Evolutionary conservation across 1,140 invertebrate species (phyloP).

Genomic region (Drosophila elegans): DNA sequence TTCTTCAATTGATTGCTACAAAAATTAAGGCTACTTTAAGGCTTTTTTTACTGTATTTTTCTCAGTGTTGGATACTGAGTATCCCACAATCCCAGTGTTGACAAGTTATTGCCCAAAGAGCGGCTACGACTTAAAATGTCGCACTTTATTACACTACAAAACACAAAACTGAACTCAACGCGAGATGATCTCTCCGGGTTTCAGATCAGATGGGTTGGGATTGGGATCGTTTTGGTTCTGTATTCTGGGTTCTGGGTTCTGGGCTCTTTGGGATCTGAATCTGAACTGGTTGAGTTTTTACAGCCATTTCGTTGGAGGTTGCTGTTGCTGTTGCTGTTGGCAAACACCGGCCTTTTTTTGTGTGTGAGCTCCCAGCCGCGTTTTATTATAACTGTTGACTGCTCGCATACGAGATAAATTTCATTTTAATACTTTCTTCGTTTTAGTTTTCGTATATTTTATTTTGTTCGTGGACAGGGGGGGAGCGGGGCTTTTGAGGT

Average conservation of each 20-base stretch:
- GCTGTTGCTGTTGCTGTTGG: slow-evolving; percentile 55
- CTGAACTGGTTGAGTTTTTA: slow-evolving; percentile 66
- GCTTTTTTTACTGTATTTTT: neutral
- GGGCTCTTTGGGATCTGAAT: slow-evolving; percentile 7
- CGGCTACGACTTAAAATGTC: slow-evolving; percentile 79
- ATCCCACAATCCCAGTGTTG: slow-evolving; percentile 65
- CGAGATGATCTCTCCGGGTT: slow-evolving; percentile 39
- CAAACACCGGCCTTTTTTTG: slow-evolving; percentile 81
- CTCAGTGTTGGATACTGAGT: slow-evolving; percentile 20
- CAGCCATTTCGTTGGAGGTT: slow-evolving; percentile 57
- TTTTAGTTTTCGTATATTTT: slow-evolving; percentile 82
- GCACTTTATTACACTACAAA: slow-evolving; percentile 82
- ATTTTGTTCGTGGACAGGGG: slow-evolving; percentile 35
- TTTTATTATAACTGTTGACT: slow-evolving; percentile 82
- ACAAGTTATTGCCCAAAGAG: slow-evolving; percentile 80
- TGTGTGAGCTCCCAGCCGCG: slow-evolving; percentile 76
- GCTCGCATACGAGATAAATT: slow-evolving; percentile 78
- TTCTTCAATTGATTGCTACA: no score
- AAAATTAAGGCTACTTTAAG: no score
- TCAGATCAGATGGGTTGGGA: slow-evolving; percentile 8
- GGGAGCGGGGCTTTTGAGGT: slow-evolving; percentile 18
- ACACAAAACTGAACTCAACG: slow-evolving; percentile 74
- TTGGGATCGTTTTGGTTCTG: slow-evolving; percentile 8
- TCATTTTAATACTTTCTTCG: slow-evolving; percentile 83
- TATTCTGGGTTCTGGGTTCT: slow-evolving; percentile 19